Evolutionary conservation across 1,140 invertebrate species (phyloP).

Genomic region (Meteorus sp.): DNA sequence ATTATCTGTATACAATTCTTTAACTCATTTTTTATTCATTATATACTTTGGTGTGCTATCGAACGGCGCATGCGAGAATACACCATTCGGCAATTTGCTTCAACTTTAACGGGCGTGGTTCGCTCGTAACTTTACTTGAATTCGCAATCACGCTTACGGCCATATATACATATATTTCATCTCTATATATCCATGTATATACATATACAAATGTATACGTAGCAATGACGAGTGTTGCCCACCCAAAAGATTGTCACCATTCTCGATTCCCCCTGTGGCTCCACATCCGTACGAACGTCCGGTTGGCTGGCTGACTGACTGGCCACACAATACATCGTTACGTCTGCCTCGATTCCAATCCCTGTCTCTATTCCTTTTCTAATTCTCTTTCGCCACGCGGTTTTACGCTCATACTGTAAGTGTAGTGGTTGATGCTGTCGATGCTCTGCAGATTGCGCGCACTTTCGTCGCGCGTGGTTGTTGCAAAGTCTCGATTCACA

Average conservation of each 20-base stretch:
- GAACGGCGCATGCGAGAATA: slow-evolving; percentile 19
- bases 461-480: slow-evolving; percentile 9
- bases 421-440: too few species aligned
- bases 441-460: background rate
- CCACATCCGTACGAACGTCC: background rate
- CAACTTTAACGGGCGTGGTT: slow-evolving; percentile 9
- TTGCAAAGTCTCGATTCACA: slow-evolving; percentile 3
- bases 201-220: too few species aligned
- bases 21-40: slow-evolving; percentile 21
- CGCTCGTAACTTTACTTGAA: slow-evolving; percentile 13
- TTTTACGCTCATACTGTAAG: too few species aligned
- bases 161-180: background rate
- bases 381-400: too few species aligned
- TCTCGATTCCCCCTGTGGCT: slow-evolving; percentile 1
- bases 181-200: background rate
- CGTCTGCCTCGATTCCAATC: slow-evolving; percentile 3
- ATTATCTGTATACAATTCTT: slow-evolving; percentile 20
- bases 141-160: slow-evolving; percentile 14
- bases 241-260: background rate
- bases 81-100: slow-evolving; percentile 15
- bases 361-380: background rate
- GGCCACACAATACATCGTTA: slow-evolving; percentile 13
- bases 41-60: slow-evolving; percentile 2
- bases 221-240: background rate
- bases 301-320: slow-evolving; percentile 11